Base-by-base conservation (phyloP, 2,888 invertebrate genomes). In the Athalia rosae region DNA sequence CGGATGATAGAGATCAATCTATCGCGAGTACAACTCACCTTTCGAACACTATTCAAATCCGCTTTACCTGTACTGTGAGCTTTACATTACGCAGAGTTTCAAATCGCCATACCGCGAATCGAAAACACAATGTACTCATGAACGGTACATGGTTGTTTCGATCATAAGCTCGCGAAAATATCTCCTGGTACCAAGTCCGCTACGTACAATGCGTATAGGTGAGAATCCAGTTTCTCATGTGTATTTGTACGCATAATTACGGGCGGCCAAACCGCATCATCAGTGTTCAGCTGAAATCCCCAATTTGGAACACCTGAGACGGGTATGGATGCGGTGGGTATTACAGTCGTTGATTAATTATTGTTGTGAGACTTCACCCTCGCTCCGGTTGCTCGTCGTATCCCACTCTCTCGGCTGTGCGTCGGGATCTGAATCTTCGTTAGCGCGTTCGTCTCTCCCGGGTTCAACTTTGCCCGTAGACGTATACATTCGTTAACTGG, bases 1-100 rank as follows among this genome's bases (percentile, higher is more conserved):
- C 84, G 79, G 81, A 83, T 86, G 87, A 88, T 86, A 86, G 87
- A 87, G 86, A 88, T 88, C 88, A 87, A 88, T 88, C 83, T 79
- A 82, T 84, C 82, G 85, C 84, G 86, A 86, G 88, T 88, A 88
- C 87, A 88, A 87, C 87, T 85, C 79, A 82, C 81, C 83, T 80
- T 85, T 83, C 83, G 85, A 88, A 89, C 85, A 86, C 86, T 86
- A 87, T 88, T 87, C 83, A 85, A 85, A 88, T 87, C 83, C 80
- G 83, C 78, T 81, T 74, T 48, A 41, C 28, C 48, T 28, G 28
- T 28, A 28, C 0, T 28, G 0, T 28, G 28, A 28, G 28, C 28
- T 28, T 28, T 28, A 28, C 28, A 28, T 28, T 28, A 28, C 28
- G 28, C 2, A 28, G 28, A 28, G 45, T 62, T 74, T 48, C 28